Base-by-base conservation (phyloP, 2,888 invertebrate species). In the Lasioglossum figueresi region DNA sequence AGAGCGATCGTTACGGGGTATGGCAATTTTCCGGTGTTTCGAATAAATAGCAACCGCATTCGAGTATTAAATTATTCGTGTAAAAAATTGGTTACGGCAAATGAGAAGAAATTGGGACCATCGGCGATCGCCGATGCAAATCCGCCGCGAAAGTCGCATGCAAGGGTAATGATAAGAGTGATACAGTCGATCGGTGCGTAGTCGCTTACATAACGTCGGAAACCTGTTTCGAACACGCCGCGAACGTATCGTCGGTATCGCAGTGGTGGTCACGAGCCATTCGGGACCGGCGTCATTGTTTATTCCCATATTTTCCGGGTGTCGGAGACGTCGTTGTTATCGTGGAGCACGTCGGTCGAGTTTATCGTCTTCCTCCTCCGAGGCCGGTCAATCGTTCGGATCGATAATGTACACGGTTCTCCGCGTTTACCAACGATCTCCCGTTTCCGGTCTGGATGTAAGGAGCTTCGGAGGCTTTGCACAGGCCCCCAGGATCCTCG, bases 141-240 rank as follows among this genome's bases (percentile, higher is more conserved):
- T 83, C 27, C 40, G 43, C 14, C 23, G 14, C 34, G 48, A 76
- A 82, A 73, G 70, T 75, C 75, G 74, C 63, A 52, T 71, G 79
- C 48, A 71, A 70, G 74, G 82, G 40, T 83, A 80, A 82, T 78
- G 82, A 80, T 85, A 86, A 86, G 68, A 87, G 52, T 59, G 79
- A 86, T 79, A 80, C 34, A 66, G 80, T 34, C 77, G 59, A 63
- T 86, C 45, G 77, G 73, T 66, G 66, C 83, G 76, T 76, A n/a
- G 43, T 76, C 52, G 56, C 86, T 86, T 87, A 83, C 81, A 81
- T 83, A 87, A 87, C 79, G 76, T 83, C 80, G 5, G 80, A 86
- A 87, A 87, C 87, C 87, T 86, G 87, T 86, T 87, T 86, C 48
- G 80, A 52, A 52, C 83, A 79, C 56, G 83, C 76, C 52, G 75